These are phyloP conservation scores for Aphyosemion australe DNA, from an alignment of 2,113 vertebrate species.

Conservation along the genomic window DNA sequence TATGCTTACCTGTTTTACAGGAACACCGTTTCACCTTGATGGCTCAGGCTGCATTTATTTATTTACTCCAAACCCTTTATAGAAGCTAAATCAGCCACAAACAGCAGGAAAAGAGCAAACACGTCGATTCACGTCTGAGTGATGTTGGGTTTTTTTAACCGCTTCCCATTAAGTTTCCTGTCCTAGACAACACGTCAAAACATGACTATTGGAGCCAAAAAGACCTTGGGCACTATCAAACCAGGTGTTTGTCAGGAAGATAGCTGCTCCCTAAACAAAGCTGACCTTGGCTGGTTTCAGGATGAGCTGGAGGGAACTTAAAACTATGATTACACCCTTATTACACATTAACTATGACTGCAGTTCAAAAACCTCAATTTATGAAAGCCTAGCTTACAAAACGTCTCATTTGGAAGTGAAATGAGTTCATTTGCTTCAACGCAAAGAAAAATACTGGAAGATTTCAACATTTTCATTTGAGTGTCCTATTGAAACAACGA, in stretches of 20 bases:
- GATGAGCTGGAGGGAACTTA: not conserved
- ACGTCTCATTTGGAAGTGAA: too few species aligned
- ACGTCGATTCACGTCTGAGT: slow-evolving; percentile 23
- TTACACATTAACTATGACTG: not conserved
- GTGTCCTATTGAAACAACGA: not conserved
- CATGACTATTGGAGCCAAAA: not conserved
- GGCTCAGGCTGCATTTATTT: too few species aligned
- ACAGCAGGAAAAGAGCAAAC: not conserved
- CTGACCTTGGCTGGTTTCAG: not conserved
- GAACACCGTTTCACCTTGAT: too few species aligned
- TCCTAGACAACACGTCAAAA: slow-evolving; percentile 3
- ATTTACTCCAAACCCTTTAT: too few species aligned
- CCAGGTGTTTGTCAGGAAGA: not conserved
- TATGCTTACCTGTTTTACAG: too few species aligned
- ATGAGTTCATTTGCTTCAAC: too few species aligned
- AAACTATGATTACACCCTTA: not conserved
- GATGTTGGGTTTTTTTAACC: not conserved
- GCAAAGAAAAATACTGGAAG: too few species aligned
- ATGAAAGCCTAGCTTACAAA: too few species aligned
- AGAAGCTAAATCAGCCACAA: too few species aligned
- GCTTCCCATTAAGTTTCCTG: not conserved
- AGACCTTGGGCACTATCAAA: not conserved
- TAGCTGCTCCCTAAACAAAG: not conserved
- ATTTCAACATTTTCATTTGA: not conserved
- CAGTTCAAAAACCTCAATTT: not conserved